Evolutionary conservation across 2,113 vertebrate species (phyloP).

Genomic region (Stomatorhinus ivindoensis): DNA sequence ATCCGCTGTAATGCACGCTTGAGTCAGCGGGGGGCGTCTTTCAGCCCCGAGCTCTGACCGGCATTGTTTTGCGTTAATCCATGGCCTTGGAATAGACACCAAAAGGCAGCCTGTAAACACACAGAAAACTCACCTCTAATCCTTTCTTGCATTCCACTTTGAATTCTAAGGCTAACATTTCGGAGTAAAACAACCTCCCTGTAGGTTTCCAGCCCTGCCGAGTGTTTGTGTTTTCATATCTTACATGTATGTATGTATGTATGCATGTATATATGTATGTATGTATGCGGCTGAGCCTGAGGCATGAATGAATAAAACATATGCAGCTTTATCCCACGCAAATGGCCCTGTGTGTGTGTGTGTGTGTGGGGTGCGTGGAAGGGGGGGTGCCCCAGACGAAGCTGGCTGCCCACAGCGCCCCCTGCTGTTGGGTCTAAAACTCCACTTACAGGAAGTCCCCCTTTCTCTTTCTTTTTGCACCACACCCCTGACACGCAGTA

Average conservation of each 20-base stretch:
- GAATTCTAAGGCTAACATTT: background rate
- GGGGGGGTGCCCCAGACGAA: background rate
- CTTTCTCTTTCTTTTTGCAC: background rate
- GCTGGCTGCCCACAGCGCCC: background rate
- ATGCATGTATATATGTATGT: background rate
- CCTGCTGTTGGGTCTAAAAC: background rate
- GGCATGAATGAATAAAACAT: slow-evolving; percentile 8
- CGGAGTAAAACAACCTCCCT: background rate
- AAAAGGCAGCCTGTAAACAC: background rate
- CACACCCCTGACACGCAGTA: background rate
- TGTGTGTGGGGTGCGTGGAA: background rate
- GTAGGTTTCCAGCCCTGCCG: background rate
- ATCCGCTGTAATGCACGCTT: background rate
- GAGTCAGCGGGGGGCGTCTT: background rate
- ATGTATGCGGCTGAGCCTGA: background rate
- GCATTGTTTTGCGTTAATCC: background rate
- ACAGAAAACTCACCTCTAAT: background rate
- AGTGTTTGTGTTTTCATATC: background rate
- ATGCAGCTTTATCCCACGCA: background rate
- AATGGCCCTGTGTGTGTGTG: background rate
- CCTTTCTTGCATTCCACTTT: background rate
- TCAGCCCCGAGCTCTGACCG: background rate
- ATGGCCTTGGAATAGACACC: background rate
- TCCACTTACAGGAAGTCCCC: background rate
- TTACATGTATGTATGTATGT: background rate